Evolutionary conservation across 2,888 invertebrate species (phyloP).

Genomic region (Gortyna flavago): DNA sequence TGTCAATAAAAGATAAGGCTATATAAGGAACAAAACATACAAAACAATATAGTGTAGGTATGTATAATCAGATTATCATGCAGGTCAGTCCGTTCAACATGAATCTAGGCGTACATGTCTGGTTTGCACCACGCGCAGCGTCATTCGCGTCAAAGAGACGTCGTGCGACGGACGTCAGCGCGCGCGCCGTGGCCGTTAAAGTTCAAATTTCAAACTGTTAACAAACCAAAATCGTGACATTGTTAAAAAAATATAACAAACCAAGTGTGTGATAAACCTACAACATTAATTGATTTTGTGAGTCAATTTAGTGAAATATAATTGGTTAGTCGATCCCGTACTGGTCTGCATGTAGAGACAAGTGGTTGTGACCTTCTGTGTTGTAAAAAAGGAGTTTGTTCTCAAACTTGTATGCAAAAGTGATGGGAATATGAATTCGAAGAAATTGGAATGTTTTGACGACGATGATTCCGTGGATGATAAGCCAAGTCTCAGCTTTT

Average conservation of each 20-base stretch:
- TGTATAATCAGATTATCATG: slow-evolving; percentile 86
- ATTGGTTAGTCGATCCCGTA: slow-evolving; percentile 60
- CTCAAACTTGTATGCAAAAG: slow-evolving; percentile 74
- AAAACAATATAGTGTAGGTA: slow-evolving; percentile 77
- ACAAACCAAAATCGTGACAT: slow-evolving; percentile 71
- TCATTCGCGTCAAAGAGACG: slow-evolving; percentile 85
- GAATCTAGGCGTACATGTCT: slow-evolving; percentile 78
- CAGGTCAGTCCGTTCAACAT: slow-evolving; percentile 80
- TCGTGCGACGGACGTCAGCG: slow-evolving; percentile 79
- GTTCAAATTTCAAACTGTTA: slow-evolving; percentile 77
- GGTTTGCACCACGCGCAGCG: slow-evolving; percentile 66
- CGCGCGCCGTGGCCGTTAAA: slow-evolving; percentile 79
- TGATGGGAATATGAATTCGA: slow-evolving; percentile 86
- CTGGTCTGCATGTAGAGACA: slow-evolving; percentile 80
- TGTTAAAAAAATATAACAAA: slow-evolving; percentile 59
- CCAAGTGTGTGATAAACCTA: slow-evolving; percentile 64
- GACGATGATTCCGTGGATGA: slow-evolving; percentile 86
- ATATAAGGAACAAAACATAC: slow-evolving; percentile 75
- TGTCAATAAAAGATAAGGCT: slow-evolving; percentile 62
- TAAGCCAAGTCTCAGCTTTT: slow-evolving; percentile 88
- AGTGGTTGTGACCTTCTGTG: slow-evolving; percentile 86
- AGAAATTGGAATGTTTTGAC: slow-evolving; percentile 88
- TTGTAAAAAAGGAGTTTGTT: slow-evolving; percentile 75
- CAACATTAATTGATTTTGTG: slow-evolving; percentile 57
- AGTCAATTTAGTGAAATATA: slow-evolving; percentile 62